These are phyloP conservation scores for Danio rerio DNA, from an alignment of 2,113 vertebrate genomes.

Conservation along the genomic window GRCz12tu NC_133197.1:30328501-30329000, in stretches of 20 bases:
- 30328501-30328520: constrained; percentile 68
- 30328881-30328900: constrained; percentile 19
- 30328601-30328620: constrained; percentile 55
- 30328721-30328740: constrained; percentile 55
- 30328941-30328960: constrained; percentile 27
- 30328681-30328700: constrained; percentile 54
- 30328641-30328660: constrained; percentile 44
- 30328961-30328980: constrained; percentile 19
- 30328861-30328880: constrained; percentile 2
- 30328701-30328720: constrained; percentile 47
- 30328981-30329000: constrained; percentile 30
- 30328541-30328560: constrained; percentile 52
- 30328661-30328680: constrained; percentile 48
- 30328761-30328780: constrained; percentile 55
- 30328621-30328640: constrained; percentile 41
- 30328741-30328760: constrained; percentile 59
- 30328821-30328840: constrained; percentile 14
- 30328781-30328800: constrained; percentile 39
- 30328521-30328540: constrained; percentile 68
- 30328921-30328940: constrained; percentile 40
- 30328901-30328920: constrained; percentile 28
- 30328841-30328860: constrained; percentile 24
- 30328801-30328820: constrained; percentile 18
- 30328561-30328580: constrained; percentile 50
- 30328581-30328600: constrained; percentile 51